Evolutionary conservation across 2,113 vertebrate genomes (phyloP).

Genomic region (Spilogale gracilis): DNA sequence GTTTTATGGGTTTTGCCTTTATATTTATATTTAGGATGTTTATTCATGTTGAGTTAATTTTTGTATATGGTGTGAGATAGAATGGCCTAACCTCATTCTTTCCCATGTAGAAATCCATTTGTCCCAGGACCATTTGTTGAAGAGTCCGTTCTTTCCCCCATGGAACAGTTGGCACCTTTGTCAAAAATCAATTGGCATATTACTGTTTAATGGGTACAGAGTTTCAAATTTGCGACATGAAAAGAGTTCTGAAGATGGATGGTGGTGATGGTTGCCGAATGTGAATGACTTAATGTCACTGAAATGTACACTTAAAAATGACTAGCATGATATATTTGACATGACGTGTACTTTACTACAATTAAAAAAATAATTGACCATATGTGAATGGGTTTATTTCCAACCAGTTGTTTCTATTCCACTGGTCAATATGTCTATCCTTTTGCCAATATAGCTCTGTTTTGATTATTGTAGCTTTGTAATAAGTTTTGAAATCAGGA

Average conservation of each 20-base stretch:
- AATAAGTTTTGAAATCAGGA: constrained; percentile 48
- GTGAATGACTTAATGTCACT: not conserved
- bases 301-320: not conserved
- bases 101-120: not conserved
- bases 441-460: not conserved
- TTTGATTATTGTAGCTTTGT: not conserved
- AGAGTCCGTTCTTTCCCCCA: not conserved
- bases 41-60: not conserved
- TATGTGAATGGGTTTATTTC: not conserved
- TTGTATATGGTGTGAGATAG: not conserved
- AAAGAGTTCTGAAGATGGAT: not conserved
- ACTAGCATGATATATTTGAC: not conserved
- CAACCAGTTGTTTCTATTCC: not conserved
- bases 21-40: not conserved
- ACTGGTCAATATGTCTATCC: not conserved
- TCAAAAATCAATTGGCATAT: not conserved
- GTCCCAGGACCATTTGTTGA: not conserved
- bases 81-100: not conserved
- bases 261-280: not conserved
- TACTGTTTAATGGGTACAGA: not conserved
- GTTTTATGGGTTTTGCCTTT: not conserved
- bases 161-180: not conserved
- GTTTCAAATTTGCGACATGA: not conserved
- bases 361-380: not conserved
- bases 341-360: not conserved